phyloP scores from a whole-genome alignment of 2,797 vertebrate species.

The Myiothlypis chrysogaster region DNA sequence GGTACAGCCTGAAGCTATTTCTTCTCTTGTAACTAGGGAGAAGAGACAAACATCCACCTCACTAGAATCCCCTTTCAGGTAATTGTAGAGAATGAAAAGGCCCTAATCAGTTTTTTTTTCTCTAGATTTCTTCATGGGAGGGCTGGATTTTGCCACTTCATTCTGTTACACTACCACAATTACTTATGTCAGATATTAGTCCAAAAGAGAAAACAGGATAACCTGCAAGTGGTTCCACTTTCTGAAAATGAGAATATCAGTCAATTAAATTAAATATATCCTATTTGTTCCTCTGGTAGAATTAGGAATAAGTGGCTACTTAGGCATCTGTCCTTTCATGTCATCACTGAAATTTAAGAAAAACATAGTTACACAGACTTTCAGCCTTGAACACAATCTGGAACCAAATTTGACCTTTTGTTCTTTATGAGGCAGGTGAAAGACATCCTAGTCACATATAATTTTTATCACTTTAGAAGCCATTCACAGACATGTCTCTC shows the following conservation, averaged over 20 bases:
- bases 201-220: background rate
- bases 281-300: background rate
- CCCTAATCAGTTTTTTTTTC: background rate
- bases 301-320: background rate
- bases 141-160: background rate
- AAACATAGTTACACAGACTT: background rate
- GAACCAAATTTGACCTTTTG: background rate
- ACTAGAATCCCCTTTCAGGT: background rate
- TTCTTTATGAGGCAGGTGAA: background rate
- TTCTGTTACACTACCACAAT: background rate
- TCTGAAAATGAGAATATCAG: background rate
- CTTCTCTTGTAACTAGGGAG: background rate
- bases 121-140: background rate
- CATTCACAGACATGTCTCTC: background rate
- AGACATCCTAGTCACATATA: background rate
- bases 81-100: background rate
- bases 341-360: background rate
- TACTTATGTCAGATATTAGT: background rate
- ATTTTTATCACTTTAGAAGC: background rate
- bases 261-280: background rate
- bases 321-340: background rate
- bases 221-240: background rate
- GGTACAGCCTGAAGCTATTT: background rate
- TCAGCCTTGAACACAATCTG: too few relatives aligned
- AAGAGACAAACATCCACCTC: background rate